These are phyloP conservation scores for Halisarca cf. caerulea DNA, from an alignment of 37 sponge, comb jelly and placozoan species.

Conservation along the genomic window DNA sequence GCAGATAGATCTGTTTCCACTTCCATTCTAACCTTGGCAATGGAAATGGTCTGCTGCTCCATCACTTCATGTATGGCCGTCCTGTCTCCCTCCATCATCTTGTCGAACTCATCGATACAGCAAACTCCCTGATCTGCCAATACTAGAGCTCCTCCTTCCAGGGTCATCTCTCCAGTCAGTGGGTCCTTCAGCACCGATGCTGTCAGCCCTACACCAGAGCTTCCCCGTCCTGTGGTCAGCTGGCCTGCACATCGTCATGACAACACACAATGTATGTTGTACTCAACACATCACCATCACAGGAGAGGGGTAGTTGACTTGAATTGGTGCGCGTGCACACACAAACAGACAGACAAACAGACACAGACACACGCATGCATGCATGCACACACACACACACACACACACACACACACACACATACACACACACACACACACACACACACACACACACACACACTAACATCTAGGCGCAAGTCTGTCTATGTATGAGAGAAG, in stretches of 20 bases:
- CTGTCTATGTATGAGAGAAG: conserved; percentile 94
- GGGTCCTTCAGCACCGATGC: conserved; percentile 98
- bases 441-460: background rate
- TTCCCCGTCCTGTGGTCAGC: conserved; percentile 98
- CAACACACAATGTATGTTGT: background rate
- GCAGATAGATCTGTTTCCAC: background rate
- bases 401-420: conserved; percentile 22
- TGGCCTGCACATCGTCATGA: conserved; percentile 59
- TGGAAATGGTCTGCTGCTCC: conserved; percentile 99
- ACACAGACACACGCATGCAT: background rate
- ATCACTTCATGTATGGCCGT: conserved; percentile 99
- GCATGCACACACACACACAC: conserved; percentile 7
- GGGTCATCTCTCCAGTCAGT: conserved; percentile 92
- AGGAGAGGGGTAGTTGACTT: no score
- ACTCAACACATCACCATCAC: no score
- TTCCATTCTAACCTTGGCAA: conserved; percentile 81
- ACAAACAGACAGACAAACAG: no score
- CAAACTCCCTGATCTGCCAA: conserved; percentile 98
- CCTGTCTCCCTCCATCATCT: conserved; percentile 97
- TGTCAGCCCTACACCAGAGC: conserved; percentile 98
- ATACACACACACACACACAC: background rate
- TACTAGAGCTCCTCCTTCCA: conserved; percentile 98
- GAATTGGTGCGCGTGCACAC: no score
- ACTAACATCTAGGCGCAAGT: conserved; percentile 89
- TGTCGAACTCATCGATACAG: conserved; percentile 99